Percentiles rank a stretch among this genome's conserved stretches.
phyloP scores from a whole-genome alignment of 2,797 vertebrate genomes.

The Microhierax caerulescens region DNA sequence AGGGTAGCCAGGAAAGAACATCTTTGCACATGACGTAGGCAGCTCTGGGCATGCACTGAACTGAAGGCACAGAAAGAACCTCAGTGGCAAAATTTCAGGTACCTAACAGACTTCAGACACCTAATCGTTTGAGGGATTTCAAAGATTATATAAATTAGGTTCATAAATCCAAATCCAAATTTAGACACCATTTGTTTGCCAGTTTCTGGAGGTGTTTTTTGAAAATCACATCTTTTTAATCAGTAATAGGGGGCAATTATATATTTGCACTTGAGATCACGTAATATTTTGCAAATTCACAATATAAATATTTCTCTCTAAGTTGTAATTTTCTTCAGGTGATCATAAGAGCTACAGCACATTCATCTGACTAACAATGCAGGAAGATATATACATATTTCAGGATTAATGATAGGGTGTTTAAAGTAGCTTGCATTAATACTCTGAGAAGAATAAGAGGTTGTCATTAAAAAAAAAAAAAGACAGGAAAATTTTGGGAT shows the following conservation, averaged over 20 bases:
- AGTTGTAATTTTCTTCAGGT: slow-evolving; percentile 55
- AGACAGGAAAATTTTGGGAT: slow-evolving; percentile 27
- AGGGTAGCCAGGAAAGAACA: neutral
- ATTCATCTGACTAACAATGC: slow-evolving; percentile 57
- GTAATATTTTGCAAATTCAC: slow-evolving; percentile 15
- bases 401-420: slow-evolving; percentile 68
- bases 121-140: neutral
- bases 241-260: neutral
- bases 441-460: slow-evolving; percentile 53
- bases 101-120: neutral
- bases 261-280: neutral
- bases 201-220: neutral
- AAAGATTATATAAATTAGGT: neutral
- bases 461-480: slow-evolving; percentile 54
- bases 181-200: neutral
- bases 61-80: neutral
- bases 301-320: slow-evolving; percentile 37
- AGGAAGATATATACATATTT: slow-evolving; percentile 57
- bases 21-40: neutral
- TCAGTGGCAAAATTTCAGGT: neutral
- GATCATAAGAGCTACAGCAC: slow-evolving; percentile 23
- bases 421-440: slow-evolving; percentile 42
- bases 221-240: neutral
- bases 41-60: neutral
- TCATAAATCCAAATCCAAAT: neutral